phyloP scores from a whole-genome alignment of 2,113 vertebrate species.

The Prunella fulvescens region DNA sequence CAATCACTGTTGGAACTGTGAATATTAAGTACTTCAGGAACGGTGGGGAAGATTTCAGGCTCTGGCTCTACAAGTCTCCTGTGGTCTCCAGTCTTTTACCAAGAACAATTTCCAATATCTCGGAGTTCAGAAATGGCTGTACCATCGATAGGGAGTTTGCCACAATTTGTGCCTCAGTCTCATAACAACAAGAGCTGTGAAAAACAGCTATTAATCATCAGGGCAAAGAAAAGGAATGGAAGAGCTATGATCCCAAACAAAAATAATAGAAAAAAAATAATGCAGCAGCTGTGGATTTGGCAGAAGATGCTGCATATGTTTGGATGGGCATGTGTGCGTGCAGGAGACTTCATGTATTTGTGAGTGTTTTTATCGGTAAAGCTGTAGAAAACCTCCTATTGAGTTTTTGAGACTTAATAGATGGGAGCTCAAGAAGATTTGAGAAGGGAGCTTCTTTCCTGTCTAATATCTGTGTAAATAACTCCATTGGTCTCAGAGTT shows the following conservation, averaged over 20 bases:
- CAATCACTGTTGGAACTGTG: not conserved
- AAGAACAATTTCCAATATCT: not conserved
- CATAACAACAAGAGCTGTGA: not conserved
- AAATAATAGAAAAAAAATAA: not conserved
- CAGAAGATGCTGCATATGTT: not conserved
- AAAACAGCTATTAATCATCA: slow-evolving; percentile 12
- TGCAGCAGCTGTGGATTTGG: not conserved
- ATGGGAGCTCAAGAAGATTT: not conserved
- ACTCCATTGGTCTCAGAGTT: not conserved
- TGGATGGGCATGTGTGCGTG: not conserved
- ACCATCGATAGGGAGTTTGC: not conserved
- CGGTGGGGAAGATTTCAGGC: not conserved
- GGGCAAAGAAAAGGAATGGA: not conserved
- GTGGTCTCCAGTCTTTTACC: not conserved
- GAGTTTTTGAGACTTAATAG: slow-evolving; percentile 3
- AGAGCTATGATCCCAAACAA: not conserved
- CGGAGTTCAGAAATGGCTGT: not conserved
- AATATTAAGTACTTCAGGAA: not conserved
- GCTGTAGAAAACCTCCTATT: not conserved
- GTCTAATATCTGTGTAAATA: slow-evolving; percentile 32
- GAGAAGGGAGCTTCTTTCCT: not conserved
- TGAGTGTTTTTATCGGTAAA: not conserved
- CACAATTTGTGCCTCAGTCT: not conserved
- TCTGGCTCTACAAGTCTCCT: not conserved
- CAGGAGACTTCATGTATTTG: not conserved